Evolutionary conservation across 2,113 vertebrate species (phyloP), one percentile per base, ranked within the genome.

Genomic region (Callorhinus ursinus): DNA sequence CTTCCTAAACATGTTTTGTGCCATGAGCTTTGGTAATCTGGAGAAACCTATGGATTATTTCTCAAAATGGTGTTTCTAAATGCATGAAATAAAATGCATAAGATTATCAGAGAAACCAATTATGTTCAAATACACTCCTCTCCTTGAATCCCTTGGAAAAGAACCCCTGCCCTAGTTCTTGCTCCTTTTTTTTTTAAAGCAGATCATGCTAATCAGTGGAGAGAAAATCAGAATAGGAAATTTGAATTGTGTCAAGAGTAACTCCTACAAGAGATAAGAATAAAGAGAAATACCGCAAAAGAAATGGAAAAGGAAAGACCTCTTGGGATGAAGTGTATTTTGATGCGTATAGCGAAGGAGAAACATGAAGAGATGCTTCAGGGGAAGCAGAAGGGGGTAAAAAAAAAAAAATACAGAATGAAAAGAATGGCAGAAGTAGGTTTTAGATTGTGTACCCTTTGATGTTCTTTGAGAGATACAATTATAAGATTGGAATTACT

Each of bases 221-320:
- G 13, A 26, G 31, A 53, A 95, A 85, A 87, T 22, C 59, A 79
- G 39, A 92, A 90, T 10, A 79, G 72, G 26, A 26, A 83, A 92
- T 82, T 90, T 95, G 88, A 92, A 87, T 94, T 79, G 65, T 94
- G 67, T 92, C 77, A 92, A 42, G 67, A 96, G 85, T 87, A 67
- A 90, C 76, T 94, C 76, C 72, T 83, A 24, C 5, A 71, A 83
- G 67, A 67, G 36, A 76, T 26, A 22, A 92, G 74, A 90, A 51
- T 71, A 83, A 92, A 89, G n/a, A 42, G 57, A 92, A 93, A 76
- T 51, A 19, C 2, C 36, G 51, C 42, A 89, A 92, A 83, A 46
- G 67, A 79, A 72, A 39, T 85, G 74, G 72, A 72, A 87, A 65
- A 77, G 65, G 26, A 63, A 89, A 74, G 51, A 79, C 26, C 88